Base-by-base conservation (phyloP, 2,888 invertebrate genomes). In the Orgyia antiqua region DNA sequence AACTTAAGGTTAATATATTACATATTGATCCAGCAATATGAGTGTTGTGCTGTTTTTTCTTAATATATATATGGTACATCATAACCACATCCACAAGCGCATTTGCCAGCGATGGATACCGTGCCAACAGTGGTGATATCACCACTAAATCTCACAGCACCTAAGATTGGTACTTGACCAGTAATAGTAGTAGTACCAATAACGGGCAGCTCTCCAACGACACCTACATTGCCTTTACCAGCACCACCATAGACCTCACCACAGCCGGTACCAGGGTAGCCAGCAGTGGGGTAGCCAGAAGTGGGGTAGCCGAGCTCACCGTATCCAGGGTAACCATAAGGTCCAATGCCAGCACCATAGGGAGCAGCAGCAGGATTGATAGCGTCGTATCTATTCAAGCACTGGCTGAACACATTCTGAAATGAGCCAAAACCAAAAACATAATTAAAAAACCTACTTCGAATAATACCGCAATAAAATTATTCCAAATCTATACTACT, bases 61-160 rank as follows among this genome's bases (percentile, higher is more conserved):
- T n/a, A n/a, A n/a, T n/a, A n/a, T n/a, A n/a, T n/a, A n/a, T n/a
- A n/a, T n/a, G n/a, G n/a, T n/a, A n/a, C 24, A 7, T 11, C 10
- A 11, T 6, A 23, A 23, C 30, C 31, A 23, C 39, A 33, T 5
- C 36, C 37, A 24, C 42, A 42, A 1, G 39, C 31, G 17, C 60
- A 58, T 10, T 46, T 42, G 6, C 63, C 61, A 18, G 42, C 25
- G 19, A 61, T 51, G 6, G 54, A 48, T 18, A 64, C 59, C 3
- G 51, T 28, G 8, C 64, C 65, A 31, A 45, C 51, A 15, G 63
- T 63, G 13, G 49, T 35, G 6, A 65, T 61, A 12, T 54, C 47
- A 4, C 66, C 47, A 7, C 58, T 20, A 52, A 45, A 45, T 10
- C 31, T 42, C 15, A 65, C 65, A 20, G 54, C 51, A 10, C 47